A percentile compares a stretch with the other conserved stretches of the same genome.
These are phyloP conservation scores for Balearica regulorum DNA, from an alignment of 2,797 vertebrate species.

Conservation along the genomic window DNA sequence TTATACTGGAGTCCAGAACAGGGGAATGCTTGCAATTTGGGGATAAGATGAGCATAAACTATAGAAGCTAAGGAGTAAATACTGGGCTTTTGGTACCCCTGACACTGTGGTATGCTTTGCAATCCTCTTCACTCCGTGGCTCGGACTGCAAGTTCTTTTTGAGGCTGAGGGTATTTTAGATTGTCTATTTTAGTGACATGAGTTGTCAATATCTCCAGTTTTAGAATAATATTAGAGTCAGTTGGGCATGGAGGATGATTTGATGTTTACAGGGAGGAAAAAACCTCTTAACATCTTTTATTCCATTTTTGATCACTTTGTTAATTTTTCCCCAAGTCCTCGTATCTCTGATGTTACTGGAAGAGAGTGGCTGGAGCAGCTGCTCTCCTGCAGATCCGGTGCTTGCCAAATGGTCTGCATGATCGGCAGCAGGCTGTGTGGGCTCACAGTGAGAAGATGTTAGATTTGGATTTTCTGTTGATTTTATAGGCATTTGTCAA, in stretches of 20 bases:
- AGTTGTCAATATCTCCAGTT: neutral
- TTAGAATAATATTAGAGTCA: constrained; percentile 20
- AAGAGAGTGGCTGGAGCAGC: constrained; percentile 67
- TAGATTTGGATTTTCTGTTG: constrained; percentile 62
- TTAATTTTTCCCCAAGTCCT: constrained; percentile 78
- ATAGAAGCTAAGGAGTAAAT: neutral
- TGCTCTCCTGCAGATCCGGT: constrained; percentile 59
- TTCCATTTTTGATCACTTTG: constrained; percentile 70
- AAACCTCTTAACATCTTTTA: constrained; percentile 71
- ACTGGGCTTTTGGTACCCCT: neutral
- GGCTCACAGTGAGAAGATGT: constrained; percentile 60
- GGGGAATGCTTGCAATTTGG: neutral
- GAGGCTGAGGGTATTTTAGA: neutral
- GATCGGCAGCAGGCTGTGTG: constrained; percentile 51
- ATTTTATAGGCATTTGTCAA: constrained; percentile 72
- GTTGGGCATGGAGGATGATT: constrained; percentile 39
- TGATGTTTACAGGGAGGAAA: constrained; percentile 69
- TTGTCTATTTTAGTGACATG: neutral
- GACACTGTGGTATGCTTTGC: fast-evolving
- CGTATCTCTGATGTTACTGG: constrained; percentile 73
- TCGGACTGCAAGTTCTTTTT: neutral
- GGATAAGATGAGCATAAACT: neutral
- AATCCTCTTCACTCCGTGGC: fast-evolving
- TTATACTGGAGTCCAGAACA: neutral
- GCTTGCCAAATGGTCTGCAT: constrained; percentile 71